Conservation (phyloP, 2,888 invertebrate species). For the Ariolimax columbianus region DNA sequence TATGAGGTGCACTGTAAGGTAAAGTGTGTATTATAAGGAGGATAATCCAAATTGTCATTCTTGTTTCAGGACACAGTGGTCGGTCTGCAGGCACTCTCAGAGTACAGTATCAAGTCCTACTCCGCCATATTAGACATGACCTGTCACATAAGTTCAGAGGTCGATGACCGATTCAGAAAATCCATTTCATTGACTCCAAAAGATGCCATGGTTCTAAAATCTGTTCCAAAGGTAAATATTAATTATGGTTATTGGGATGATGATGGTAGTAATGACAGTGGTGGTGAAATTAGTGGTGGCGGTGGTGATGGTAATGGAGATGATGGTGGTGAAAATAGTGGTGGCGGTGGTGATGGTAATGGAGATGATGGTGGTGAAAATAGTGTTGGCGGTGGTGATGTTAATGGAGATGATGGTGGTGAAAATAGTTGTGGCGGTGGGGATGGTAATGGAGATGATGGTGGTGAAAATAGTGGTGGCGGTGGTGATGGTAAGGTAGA, state of each 20-base stretch:
- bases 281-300: not conserved
- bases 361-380: not conserved
- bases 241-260: not conserved
- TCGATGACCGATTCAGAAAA: conserved; percentile 56
- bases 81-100: conserved; percentile 83
- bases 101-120: conserved; percentile 81
- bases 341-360: not conserved
- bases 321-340: not conserved
- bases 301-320: not conserved
- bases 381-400: not conserved
- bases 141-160: conserved; percentile 59
- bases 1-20: too few relatives aligned
- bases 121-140: conserved; percentile 74
- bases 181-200: conserved; percentile 59
- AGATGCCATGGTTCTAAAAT: conserved; percentile 63
- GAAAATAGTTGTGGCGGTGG: not conserved
- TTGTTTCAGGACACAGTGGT: conserved; percentile 83
- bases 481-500: too few relatives aligned
- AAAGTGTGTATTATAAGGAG: too few relatives aligned
- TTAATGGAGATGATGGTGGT: not conserved
- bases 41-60: too few relatives aligned
- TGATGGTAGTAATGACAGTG: not conserved
- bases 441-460: not conserved
- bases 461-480: too few relatives aligned
- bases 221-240: conserved; percentile 59